Percentiles rank a stretch among this genome's conserved stretches.
Conservation (phyloP, 37 sponge, comb jelly and placozoan species). For the Cliona cf. orientalis region DNA sequence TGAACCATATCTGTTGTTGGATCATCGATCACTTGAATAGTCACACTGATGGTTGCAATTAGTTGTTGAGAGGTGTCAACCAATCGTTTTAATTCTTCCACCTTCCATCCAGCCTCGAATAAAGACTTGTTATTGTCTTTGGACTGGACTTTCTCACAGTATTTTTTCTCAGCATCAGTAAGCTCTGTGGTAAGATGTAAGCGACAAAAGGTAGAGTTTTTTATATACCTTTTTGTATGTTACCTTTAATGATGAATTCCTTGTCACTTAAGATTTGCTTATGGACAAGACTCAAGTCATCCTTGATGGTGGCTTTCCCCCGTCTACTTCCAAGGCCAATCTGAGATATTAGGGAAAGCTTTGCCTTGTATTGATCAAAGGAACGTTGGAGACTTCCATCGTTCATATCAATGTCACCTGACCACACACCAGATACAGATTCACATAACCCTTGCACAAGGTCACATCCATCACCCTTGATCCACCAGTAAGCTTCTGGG, state of each 20-base stretch:
- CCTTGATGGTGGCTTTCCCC: not conserved
- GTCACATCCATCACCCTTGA: slow-evolving; percentile 28
- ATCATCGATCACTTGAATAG: not conserved
- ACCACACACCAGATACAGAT: not conserved
- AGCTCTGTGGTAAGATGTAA: too few species aligned
- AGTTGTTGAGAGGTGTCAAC: not conserved
- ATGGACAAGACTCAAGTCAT: not conserved
- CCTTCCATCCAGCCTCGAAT: slow-evolving; percentile 30
- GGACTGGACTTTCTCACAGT: not conserved
- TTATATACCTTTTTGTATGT: too few species aligned
- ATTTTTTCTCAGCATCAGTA: not conserved
- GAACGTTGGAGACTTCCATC: not conserved
- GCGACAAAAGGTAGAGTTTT: too few species aligned
- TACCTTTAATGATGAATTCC: slow-evolving; percentile 2
- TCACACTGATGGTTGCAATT: not conserved
- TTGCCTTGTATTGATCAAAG: not conserved
- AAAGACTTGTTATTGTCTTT: not conserved
- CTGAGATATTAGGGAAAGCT: not conserved
- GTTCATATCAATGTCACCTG: slow-evolving; percentile 14
- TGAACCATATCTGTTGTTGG: not conserved
- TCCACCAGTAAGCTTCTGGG: slow-evolving; percentile 18
- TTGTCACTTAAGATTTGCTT: not conserved
- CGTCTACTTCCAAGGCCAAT: slow-evolving; percentile 4
- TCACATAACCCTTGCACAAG: slow-evolving; percentile 17
- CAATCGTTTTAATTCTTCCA: slow-evolving; percentile 10